Percentiles rank a stretch among this genome's conserved stretches.
phyloP scores from a whole-genome alignment of 2,888 invertebrate species.

The Lissocephala sabroskyi region DNA sequence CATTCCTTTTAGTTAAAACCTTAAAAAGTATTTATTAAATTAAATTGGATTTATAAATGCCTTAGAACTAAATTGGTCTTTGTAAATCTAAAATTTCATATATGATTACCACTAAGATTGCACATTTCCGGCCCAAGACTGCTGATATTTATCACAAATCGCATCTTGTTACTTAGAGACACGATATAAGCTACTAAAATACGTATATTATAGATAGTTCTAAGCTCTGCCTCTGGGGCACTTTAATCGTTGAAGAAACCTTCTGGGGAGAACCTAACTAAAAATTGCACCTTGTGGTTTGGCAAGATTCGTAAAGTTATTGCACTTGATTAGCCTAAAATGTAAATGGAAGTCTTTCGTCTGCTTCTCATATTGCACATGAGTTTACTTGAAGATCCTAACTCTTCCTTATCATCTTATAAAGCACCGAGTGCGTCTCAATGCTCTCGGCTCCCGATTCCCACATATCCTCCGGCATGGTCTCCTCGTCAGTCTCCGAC shows the following conservation, averaged over 20 bases:
- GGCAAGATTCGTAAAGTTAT: constrained; percentile 49
- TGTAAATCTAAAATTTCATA: too few species aligned
- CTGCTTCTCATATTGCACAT: constrained; percentile 40
- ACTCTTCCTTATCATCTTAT: constrained; percentile 80
- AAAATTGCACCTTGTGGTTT: constrained; percentile 53
- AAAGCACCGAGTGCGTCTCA: constrained; percentile 90
- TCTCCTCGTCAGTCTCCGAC: constrained; percentile 78
- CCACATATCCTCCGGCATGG: constrained; percentile 85
- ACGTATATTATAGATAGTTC: constrained; percentile 3
- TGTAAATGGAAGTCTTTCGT: constrained; percentile 35
- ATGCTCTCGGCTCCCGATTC: constrained; percentile 91
- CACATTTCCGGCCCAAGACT: constrained; percentile 72
- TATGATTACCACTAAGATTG: constrained; percentile 63
- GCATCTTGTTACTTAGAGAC: constrained; percentile 46
- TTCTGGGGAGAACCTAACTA: constrained; percentile 18
- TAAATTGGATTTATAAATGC: too few species aligned
- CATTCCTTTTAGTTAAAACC: too few species aligned
- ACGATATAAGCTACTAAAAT: constrained; percentile 17
- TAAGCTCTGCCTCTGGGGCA: not conserved
- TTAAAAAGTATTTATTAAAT: too few species aligned
- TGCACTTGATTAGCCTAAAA: constrained; percentile 33
- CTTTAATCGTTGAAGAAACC: not conserved
- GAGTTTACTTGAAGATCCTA: constrained; percentile 25
- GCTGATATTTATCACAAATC: constrained; percentile 72
- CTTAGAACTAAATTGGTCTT: too few species aligned